Base-by-base conservation (phyloP, 2,888 invertebrate genomes). In the Malacosoma neustria region DNA sequence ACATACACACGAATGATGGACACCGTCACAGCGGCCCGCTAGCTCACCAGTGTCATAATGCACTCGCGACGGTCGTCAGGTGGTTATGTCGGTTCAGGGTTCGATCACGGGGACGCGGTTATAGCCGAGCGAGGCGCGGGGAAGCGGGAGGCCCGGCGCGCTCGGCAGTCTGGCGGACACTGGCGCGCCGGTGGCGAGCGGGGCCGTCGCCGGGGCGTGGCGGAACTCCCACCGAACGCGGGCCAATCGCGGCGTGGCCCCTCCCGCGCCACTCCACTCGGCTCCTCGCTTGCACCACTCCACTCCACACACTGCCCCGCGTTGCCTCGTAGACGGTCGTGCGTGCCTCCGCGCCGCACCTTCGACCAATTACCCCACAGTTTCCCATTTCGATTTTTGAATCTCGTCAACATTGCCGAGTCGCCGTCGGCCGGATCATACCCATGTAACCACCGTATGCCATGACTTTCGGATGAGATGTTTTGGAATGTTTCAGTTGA, bases 121-220 rank as follows among this genome's bases (percentile, higher is more conserved):
- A 76, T 56, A 71, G 85, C 86, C 88, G 87, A 87, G 80, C 75
- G 76, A 69, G 73, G 77, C 81, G 79, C 81, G 84, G 73, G 80
- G 87, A 72, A 72, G 87, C 81, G 79, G 80, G 79, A 74, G 76
- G 85, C 86, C 88, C 87, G 87, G 71, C 75, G 81, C 82, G 85
- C 85, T 84, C 85, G 85, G 80, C 82, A 71, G 82, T 82, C 80
- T 77, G 80, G 71, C 79, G 79, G 81, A 81, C 81, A 84, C 85
- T 86, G 86, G 72, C 82, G 79, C 72, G 75, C 64, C 53, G 37
- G 49, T 57, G 44, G 61, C 61, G 61, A 52, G 66, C 65, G 51
- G 62, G 65, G 57, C 75, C 69, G 76, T 76, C 72, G 72, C 79
- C 72, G 60, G 64, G 64, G 64, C 65, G 61, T 48, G 62, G 61